phyloP scores from a whole-genome alignment of 2,888 invertebrate species.

The Xiphydria camelus region DNA sequence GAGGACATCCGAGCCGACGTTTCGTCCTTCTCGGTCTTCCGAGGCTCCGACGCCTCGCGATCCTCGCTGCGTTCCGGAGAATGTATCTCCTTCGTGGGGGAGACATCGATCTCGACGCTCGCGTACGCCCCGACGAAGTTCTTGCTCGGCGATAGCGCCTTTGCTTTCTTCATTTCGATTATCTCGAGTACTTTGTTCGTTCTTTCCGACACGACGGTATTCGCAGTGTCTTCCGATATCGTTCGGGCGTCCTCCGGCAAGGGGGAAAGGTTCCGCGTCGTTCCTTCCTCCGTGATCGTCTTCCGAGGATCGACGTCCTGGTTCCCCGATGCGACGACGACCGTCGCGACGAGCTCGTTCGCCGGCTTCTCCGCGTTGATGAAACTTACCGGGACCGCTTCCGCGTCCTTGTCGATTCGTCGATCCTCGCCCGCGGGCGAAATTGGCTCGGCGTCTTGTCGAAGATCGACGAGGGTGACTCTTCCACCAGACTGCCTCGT shows the following conservation, averaged over 20 bases:
- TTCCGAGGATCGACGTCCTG: background rate
- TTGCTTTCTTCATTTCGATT: slow-evolving; percentile 46
- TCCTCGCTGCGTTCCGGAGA: background rate
- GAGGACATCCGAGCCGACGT: background rate
- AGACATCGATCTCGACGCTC: background rate
- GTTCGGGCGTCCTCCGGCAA: no score
- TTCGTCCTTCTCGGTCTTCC: background rate
- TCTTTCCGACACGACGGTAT: background rate
- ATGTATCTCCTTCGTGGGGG: background rate
- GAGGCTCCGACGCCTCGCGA: background rate
- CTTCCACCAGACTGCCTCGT: slow-evolving; percentile 1
- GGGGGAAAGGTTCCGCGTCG: no score
- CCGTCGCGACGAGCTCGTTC: slow-evolving; percentile 8
- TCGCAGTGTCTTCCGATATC: background rate
- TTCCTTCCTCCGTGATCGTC: background rate
- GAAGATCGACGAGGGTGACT: slow-evolving; percentile 3
- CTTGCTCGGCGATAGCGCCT: slow-evolving; percentile 18
- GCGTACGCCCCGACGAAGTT: background rate
- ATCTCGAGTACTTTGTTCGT: slow-evolving; percentile 49
- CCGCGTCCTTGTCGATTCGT: slow-evolving; percentile 3
- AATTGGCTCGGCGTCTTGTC: slow-evolving; percentile 8
- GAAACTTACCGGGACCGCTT: slow-evolving; percentile 4
- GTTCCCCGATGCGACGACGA: background rate
- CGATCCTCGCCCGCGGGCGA: slow-evolving; percentile 9
- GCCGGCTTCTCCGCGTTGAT: no score